Conservation (phyloP, 2,113 vertebrate species). For the Periophthalmus modestus region DNA sequence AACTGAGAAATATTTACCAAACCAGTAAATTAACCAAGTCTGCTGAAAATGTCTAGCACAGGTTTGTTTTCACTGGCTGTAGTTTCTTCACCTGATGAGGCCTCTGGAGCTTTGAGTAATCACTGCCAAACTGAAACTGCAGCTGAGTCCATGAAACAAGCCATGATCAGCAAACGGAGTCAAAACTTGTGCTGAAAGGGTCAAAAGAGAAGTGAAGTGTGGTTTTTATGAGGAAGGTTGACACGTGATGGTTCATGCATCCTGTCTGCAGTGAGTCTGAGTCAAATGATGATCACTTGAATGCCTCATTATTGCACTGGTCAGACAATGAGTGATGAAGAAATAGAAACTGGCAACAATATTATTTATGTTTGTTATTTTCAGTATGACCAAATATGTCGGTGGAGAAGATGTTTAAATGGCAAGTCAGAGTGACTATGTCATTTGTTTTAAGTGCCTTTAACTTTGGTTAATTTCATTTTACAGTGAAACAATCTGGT, state of each 20-base stretch:
- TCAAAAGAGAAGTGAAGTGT: conserved; percentile 48
- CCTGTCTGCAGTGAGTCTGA: conserved; percentile 26
- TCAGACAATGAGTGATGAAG: background rate
- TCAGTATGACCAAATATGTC: background rate
- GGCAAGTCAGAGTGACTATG: too few species aligned
- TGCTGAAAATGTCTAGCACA: background rate
- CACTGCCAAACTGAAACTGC: background rate
- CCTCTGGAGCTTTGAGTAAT: conserved; percentile 21
- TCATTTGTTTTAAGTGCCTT: background rate
- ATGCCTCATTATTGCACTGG: background rate
- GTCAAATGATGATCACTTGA: background rate
- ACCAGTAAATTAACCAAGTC: background rate
- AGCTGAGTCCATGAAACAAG: conserved; percentile 20
- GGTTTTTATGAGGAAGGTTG: conserved; percentile 51
- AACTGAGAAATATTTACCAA: background rate
- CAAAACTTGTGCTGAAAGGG: background rate
- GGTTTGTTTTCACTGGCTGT: background rate
- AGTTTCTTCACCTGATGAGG: background rate
- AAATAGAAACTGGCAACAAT: background rate
- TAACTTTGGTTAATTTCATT: background rate
- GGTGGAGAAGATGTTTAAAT: background rate
- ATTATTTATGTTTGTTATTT: background rate
- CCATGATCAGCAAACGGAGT: conserved; percentile 2
- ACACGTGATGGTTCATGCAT: conserved; percentile 57
- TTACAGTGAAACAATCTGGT: background rate